Evolutionary conservation across 2,113 vertebrate genomes (phyloP), one percentile per base, ranked within the genome.

Genomic region (Anas platyrhynchos): DNA sequence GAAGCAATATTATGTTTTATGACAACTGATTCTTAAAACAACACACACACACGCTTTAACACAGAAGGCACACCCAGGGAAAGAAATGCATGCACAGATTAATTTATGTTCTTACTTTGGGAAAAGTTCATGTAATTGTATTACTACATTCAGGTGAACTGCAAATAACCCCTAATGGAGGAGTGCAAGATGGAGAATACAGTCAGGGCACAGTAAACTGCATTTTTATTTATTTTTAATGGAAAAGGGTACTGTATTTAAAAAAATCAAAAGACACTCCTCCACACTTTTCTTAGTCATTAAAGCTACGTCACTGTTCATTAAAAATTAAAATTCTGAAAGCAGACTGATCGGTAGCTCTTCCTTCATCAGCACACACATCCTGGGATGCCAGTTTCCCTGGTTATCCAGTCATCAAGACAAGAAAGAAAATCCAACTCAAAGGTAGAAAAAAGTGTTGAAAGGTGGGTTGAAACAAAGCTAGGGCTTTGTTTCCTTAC

Each of bases 181-280:
- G 50, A 72, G 21, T 1, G 1, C 0, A 2, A 58, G 25, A 46
- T 9, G 2, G 16, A 62, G 13, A 77, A 41, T 14, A 58, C 15
- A 46, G 23, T 12, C 16, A 17, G 13, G 43, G 16, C 11, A 65
- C 11, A 55, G 22, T 25, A 31, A 55, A 62, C 12, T 8, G 9
- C 16, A 54, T 16, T 9, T 58, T 27, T 48, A 48, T 72, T 32
- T 9, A 46, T 15, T 16, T 23, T 29, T 43, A 9, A 36, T 43
- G 32, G 31, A 71, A 43, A 63, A 62, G 6, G 4, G 43, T 34
- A 34, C 31, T 58, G 14, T 16, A 72, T n/a, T 65, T 54, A 77
- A 59, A 77, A 59, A 55, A 55, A 52, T 27, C 46, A 74, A 58
- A 75, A 18, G 23, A 75, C 27, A 16, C 52, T 38, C 20, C 22